phyloP scores from a whole-genome alignment of 2,888 invertebrate species.

The Pammene fasciana region DNA sequence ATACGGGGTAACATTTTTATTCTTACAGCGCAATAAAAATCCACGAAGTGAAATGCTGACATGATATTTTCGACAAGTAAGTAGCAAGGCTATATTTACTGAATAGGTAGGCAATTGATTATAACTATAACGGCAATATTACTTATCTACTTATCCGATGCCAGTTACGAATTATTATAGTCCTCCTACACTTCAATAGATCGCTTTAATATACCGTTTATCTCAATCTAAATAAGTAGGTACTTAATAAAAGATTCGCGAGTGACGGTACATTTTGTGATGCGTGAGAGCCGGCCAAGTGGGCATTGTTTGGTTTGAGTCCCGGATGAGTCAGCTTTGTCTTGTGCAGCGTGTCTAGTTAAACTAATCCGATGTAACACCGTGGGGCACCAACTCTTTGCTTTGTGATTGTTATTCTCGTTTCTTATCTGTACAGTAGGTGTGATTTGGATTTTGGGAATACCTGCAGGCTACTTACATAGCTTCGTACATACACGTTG shows the following conservation, averaged over 20 bases:
- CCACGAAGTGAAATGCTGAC: too few relatives aligned
- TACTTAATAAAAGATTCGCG: slow-evolving; percentile 34
- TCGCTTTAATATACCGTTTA: slow-evolving; percentile 37
- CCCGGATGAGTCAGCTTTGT: slow-evolving; percentile 58
- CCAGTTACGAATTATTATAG: slow-evolving; percentile 30
- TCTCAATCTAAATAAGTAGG: slow-evolving; percentile 36
- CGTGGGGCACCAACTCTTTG: slow-evolving; percentile 44
- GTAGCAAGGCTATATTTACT: not conserved
- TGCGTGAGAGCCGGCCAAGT: slow-evolving; percentile 32
- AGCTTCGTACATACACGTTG: too few relatives aligned
- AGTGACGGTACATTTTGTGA: slow-evolving; percentile 25
- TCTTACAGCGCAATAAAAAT: too few relatives aligned
- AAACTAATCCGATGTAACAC: slow-evolving; percentile 60
- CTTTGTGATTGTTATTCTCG: slow-evolving; percentile 42
- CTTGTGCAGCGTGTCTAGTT: slow-evolving; percentile 44
- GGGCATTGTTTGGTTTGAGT: slow-evolving; percentile 39
- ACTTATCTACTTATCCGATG: slow-evolving; percentile 32
- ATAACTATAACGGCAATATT: slow-evolving; percentile 27
- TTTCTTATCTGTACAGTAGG: slow-evolving; percentile 14
- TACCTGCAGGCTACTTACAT: not conserved
- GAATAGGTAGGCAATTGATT: slow-evolving; percentile 23
- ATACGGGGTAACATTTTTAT: not conserved
- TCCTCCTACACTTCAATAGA: slow-evolving; percentile 37
- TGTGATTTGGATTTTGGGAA: slow-evolving; percentile 13
- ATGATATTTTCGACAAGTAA: not conserved